These are phyloP conservation scores for Drosophila kohkoa DNA, from an alignment of 1,140 invertebrate genomes.

Conservation along the genomic window DNA sequence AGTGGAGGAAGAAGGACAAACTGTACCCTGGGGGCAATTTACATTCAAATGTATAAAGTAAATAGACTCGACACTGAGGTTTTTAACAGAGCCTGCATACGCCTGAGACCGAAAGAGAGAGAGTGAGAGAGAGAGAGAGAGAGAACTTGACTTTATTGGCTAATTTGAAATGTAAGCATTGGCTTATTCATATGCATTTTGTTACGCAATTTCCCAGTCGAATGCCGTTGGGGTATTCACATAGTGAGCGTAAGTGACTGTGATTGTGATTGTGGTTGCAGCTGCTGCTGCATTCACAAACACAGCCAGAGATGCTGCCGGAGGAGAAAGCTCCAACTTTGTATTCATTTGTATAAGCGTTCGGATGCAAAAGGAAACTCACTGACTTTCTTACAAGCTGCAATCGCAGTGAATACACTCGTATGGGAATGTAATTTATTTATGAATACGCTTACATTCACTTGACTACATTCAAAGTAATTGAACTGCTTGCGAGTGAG, in stretches of 20 bases:
- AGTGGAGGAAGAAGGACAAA: not conserved
- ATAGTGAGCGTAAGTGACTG: too few species aligned
- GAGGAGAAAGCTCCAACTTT: not conserved
- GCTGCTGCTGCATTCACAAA: conserved; percentile 22
- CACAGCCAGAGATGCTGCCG: too few species aligned
- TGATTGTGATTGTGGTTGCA: not conserved
- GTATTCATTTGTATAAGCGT: conserved; percentile 23
- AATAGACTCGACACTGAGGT: conserved; percentile 22
- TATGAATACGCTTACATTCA: conserved; percentile 6
- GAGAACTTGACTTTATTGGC: conserved; percentile 24
- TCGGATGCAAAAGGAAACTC: not conserved
- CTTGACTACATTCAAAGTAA: not conserved
- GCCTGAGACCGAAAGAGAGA: not conserved
- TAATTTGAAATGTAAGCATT: conserved; percentile 23
- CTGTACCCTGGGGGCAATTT: conserved; percentile 43
- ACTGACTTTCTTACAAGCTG: not conserved
- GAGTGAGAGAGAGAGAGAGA: too few species aligned
- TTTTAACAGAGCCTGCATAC: not conserved
- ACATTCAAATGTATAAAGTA: conserved; percentile 55
- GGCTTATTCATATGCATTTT: conserved; percentile 27
- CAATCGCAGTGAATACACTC: conserved; percentile 1
- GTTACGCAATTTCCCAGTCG: conserved; percentile 14
- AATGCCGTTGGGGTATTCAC: conserved; percentile 12
- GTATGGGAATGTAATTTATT: conserved; percentile 5
- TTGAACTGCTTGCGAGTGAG: conserved; percentile 1